Evolutionary conservation across 2,888 invertebrate species (phyloP).

Genomic region (Ephialtes manifestator): DNA sequence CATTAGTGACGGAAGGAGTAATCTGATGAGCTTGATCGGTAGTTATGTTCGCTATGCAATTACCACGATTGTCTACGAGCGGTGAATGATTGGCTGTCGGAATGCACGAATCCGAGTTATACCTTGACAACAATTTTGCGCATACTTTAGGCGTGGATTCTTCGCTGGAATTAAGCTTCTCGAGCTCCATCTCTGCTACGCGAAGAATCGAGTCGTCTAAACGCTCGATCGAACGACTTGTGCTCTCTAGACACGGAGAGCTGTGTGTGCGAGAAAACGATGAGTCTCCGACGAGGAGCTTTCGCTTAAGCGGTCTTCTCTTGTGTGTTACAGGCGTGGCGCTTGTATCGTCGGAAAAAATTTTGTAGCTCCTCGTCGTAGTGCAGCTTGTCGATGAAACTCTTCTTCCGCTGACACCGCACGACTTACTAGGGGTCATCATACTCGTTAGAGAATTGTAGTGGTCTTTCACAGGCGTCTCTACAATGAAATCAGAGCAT

Average conservation of each 20-base stretch:
- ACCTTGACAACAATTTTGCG: slow-evolving; percentile 75
- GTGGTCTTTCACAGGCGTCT: slow-evolving; percentile 70
- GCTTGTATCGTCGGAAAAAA: slow-evolving; percentile 39
- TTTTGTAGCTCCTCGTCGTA: slow-evolving; percentile 54
- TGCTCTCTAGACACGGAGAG: slow-evolving; percentile 85
- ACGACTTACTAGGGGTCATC: slow-evolving; percentile 75
- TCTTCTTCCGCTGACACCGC: slow-evolving; percentile 54
- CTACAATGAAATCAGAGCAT: slow-evolving; percentile 52
- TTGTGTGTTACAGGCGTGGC: slow-evolving; percentile 74
- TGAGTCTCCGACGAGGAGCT: slow-evolving; percentile 72
- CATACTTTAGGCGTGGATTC: slow-evolving; percentile 75
- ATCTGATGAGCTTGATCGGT: slow-evolving; percentile 21
- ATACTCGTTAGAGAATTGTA: slow-evolving; percentile 72
- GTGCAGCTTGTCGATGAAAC: slow-evolving; percentile 35
- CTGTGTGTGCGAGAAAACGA: slow-evolving; percentile 79
- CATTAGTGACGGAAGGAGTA: slow-evolving; percentile 27
- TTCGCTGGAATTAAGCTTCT: slow-evolving; percentile 86
- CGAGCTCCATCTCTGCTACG: slow-evolving; percentile 88
- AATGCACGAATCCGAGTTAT: slow-evolving; percentile 77
- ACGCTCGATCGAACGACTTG: slow-evolving; percentile 87
- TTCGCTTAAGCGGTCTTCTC: slow-evolving; percentile 76
- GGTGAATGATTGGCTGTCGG: slow-evolving; percentile 11
- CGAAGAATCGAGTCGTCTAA: slow-evolving; percentile 88
- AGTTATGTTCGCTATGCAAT: slow-evolving; percentile 32
- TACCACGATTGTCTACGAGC: neutral